A percentile compares a stretch with the other conserved stretches of the same genome.
Evolutionary conservation across 2,797 vertebrate species (phyloP).

Genomic region (Brachyrhaphis roseni): DNA sequence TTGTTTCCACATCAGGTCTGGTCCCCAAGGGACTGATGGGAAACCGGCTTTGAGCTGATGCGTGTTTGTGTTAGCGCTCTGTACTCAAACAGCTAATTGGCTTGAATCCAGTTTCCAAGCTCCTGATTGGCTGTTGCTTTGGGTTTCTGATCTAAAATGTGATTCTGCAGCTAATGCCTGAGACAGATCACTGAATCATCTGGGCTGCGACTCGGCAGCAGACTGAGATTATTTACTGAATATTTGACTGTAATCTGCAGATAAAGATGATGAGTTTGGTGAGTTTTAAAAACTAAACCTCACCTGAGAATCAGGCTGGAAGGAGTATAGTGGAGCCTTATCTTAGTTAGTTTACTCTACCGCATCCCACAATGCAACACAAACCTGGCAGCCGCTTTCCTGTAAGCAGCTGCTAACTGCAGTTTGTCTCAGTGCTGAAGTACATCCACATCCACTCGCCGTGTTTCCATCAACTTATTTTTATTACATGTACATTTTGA

Average conservation of each 20-base stretch:
- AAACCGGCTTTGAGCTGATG: conserved; percentile 49
- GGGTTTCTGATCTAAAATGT: not conserved
- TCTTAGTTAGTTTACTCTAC: not conserved
- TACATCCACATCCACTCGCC: not conserved
- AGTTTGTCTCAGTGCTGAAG: no score
- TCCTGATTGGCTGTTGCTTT: conserved; percentile 8
- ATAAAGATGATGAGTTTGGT: not conserved
- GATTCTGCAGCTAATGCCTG: not conserved
- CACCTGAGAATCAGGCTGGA: not conserved
- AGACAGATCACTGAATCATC: conserved; percentile 6
- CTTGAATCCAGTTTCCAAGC: not conserved
- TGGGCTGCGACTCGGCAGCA: not conserved
- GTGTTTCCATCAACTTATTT: not conserved
- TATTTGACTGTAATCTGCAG: conserved; percentile 3
- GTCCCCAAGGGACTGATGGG: conserved; percentile 50
- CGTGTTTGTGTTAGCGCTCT: conserved; percentile 18
- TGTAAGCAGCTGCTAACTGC: no score
- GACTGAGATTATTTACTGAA: conserved; percentile 3
- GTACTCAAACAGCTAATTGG: not conserved
- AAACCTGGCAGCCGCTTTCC: not conserved
- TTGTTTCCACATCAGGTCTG: conserved; percentile 57
- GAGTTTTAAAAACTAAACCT: not conserved
- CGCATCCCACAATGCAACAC: conserved; percentile 1
- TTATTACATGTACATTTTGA: not conserved
- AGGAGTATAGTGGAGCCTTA: not conserved